Percentiles rank a stretch among this genome's conserved stretches.
Evolutionary conservation across 2,113 vertebrate genomes (phyloP).

Genomic region (Herpetotheres cachinnans): DNA sequence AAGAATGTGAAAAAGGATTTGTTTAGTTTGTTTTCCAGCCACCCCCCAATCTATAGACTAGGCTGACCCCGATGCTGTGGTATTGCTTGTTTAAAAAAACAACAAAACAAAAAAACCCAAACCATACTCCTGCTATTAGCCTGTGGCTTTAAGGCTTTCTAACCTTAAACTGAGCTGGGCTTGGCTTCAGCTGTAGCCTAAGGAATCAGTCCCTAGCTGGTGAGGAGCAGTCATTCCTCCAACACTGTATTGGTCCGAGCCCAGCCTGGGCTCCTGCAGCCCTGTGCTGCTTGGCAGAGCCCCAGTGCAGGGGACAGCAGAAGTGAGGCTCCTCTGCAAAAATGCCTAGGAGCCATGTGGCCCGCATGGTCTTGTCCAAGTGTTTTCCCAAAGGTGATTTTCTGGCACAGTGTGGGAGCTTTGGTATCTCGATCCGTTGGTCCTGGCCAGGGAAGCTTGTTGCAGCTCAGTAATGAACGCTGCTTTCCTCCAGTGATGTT

Average conservation of each 20-base stretch:
- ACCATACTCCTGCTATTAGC: not conserved
- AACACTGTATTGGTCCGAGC: accelerated
- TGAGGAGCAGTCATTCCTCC: not conserved
- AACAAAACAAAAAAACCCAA: not conserved
- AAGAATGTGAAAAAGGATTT: not conserved
- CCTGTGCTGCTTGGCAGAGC: not conserved
- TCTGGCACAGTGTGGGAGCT: not conserved
- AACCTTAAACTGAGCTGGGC: not conserved
- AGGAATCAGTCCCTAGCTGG: not conserved
- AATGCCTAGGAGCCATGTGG: not conserved
- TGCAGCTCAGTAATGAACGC: not conserved
- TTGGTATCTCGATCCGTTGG: accelerated
- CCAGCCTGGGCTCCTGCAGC: not conserved
- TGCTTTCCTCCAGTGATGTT: not conserved
- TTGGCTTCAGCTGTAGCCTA: not conserved
- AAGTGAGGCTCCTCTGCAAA: not conserved
- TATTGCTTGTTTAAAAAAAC: not conserved
- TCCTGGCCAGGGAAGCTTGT: not conserved
- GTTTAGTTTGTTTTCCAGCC: not conserved
- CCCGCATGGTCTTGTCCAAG: not conserved
- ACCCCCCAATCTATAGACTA: not conserved
- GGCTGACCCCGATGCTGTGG: not conserved
- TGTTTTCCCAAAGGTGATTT: not conserved
- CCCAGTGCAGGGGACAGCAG: accelerated
- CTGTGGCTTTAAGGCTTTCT: not conserved